Evolutionary conservation across 2,113 vertebrate genomes (phyloP), one percentile per base, ranked within the genome.

Genomic region (Sarotherodon lohbergeri): DNA sequence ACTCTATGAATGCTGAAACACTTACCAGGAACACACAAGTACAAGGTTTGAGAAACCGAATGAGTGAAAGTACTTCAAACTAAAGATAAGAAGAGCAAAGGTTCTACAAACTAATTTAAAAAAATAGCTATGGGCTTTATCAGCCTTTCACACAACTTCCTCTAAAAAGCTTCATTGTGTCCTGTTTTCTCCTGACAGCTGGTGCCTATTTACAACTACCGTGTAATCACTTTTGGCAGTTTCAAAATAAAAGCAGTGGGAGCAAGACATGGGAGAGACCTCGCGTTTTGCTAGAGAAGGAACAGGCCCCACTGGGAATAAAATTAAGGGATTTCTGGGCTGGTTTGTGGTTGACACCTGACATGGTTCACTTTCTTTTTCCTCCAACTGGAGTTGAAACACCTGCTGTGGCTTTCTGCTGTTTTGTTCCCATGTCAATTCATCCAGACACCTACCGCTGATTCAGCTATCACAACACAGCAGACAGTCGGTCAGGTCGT

Each of bases 141-240:
- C 52, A 0, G 48, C 19, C n/a, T 10, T 73, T 80, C 43, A 54
- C 6, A 29, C 34, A 59, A 48, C 48, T 14, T 36, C 14, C 63
- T 32, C 82, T 79, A 17, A 76, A 93, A 93, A 73, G 54, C 85
- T 48, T 90, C 48, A 90, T 94, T 90, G 88, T 89, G 68, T 80
- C 59, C 22, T 57, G 73, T 46, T 79, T 91, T 80, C 73, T 84
- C 61, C 34, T 76, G 81, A 88, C 90, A 94, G 91, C 81, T 91
- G 88, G 50, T 79, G 36, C 73, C 61, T 90, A 81, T 93, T 95
- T 80, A 92, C 46, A 63, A 4, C 71, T 55, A 29, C 61, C 68
- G 48, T 83, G 24, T 92, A 94, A 95, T 95, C 89, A 91, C 34
- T 90, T 83, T 83, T 36, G 92, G 91, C 94, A 93, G 92, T 89